These are phyloP conservation scores for Alouatta palliata DNA, from an alignment of 2,113 vertebrate genomes.

Conservation along the genomic window DNA sequence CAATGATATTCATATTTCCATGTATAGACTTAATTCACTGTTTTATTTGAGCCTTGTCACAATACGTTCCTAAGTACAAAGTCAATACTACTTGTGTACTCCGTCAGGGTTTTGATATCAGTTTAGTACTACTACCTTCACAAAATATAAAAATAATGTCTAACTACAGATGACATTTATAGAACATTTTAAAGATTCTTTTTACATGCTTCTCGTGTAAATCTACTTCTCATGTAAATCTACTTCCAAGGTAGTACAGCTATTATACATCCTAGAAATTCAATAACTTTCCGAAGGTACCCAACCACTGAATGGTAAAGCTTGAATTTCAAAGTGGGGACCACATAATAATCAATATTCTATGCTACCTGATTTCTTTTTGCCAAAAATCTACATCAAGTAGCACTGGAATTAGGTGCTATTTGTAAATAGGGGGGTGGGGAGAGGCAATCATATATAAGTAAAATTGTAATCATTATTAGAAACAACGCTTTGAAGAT, in stretches of 20 bases:
- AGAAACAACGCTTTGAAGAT: neutral
- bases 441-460: neutral
- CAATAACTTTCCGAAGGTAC: neutral
- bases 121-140: neutral
- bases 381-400: neutral
- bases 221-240: neutral
- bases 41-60: slow-evolving; percentile 31
- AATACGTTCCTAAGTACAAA: neutral
- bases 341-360: neutral
- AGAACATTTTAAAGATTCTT: slow-evolving; percentile 34
- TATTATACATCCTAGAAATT: neutral
- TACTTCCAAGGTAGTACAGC: neutral
- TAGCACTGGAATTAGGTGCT: neutral
- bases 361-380: neutral
- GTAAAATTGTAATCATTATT: neutral
- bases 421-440: neutral
- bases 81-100: neutral
- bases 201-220: neutral
- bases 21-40: neutral
- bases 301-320: neutral
- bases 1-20: neutral
- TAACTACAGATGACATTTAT: neutral
- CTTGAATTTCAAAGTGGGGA: neutral
- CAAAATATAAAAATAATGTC: neutral
- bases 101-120: neutral